phyloP scores from a whole-genome alignment of 53 echinoderm and acorn worm genomes.

The Echinarachnius parma region DNA sequence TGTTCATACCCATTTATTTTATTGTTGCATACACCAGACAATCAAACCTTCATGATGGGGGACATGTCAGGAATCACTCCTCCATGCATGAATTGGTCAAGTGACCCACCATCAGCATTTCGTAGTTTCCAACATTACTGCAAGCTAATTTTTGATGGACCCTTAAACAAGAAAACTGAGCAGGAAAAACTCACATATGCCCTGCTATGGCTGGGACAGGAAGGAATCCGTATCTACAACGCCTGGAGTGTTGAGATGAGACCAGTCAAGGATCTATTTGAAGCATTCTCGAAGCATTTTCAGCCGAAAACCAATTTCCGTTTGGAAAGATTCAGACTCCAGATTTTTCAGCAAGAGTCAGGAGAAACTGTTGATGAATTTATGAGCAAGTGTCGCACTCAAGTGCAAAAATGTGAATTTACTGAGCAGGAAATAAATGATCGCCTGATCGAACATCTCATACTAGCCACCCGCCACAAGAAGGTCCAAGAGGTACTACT shows the following conservation, averaged over 20 bases:
- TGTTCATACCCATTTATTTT: background rate
- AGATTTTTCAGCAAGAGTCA: slow-evolving; percentile 21
- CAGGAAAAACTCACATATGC: slow-evolving; percentile 13
- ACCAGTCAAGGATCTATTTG: too few relatives aligned
- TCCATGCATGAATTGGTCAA: slow-evolving; percentile 45
- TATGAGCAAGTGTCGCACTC: slow-evolving; percentile 37
- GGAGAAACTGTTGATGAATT: slow-evolving; percentile 56
- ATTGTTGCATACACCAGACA: background rate
- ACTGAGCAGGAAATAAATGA: slow-evolving; percentile 24
- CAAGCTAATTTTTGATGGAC: slow-evolving; percentile 56
- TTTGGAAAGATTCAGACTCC: slow-evolving; percentile 47
- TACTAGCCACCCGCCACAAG: slow-evolving; percentile 50
- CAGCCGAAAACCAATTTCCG: slow-evolving; percentile 59
- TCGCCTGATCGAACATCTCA: slow-evolving; percentile 53
- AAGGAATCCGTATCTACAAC: slow-evolving; percentile 58
- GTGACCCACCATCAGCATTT: slow-evolving; percentile 48
- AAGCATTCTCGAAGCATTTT: slow-evolving; percentile 51
- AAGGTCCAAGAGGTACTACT: slow-evolving; percentile 56
- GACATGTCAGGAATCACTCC: slow-evolving; percentile 56
- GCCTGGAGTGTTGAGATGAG: slow-evolving; percentile 53
- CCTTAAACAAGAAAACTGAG: slow-evolving; percentile 29
- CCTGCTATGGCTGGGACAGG: too few relatives aligned
- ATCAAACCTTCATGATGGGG: slow-evolving; percentile 22
- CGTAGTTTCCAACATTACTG: slow-evolving; percentile 53
- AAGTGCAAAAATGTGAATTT: slow-evolving; percentile 59